A percentile compares a stretch with the other conserved stretches of the same genome.
These are phyloP conservation scores for Cavia aperea DNA, from an alignment of 2,113 vertebrate genomes.

Conservation along the genomic window DNA sequence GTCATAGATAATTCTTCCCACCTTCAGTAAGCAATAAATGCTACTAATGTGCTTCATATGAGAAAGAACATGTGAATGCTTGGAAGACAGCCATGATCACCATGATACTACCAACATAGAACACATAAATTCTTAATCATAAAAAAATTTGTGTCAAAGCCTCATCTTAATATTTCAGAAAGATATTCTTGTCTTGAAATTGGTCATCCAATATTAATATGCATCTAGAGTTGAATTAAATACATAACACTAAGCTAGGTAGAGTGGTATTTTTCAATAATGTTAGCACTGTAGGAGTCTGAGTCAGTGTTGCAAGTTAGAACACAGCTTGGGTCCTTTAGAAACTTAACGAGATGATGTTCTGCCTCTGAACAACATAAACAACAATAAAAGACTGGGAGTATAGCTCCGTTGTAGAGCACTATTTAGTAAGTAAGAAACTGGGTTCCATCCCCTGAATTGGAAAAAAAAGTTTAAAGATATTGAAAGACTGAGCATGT, in stretches of 20 bases:
- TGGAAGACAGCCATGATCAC: constrained; percentile 81
- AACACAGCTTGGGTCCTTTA: not conserved
- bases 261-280: not conserved
- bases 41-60: not conserved
- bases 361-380: not conserved
- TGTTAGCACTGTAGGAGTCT: not conserved
- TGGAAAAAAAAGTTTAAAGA: not conserved
- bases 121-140: not conserved
- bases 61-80: constrained; percentile 1
- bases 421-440: not conserved
- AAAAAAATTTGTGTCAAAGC: not conserved
- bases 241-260: not conserved
- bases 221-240: not conserved
- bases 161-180: not conserved
- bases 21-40: not conserved
- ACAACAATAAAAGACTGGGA: not conserved
- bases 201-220: not conserved
- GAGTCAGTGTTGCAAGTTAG: not conserved
- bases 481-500: not conserved
- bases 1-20: not conserved
- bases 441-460: not conserved
- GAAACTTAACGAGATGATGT: not conserved
- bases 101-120: constrained; percentile 76
- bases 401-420: not conserved
- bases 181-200: not conserved